Evolutionary conservation across 2,888 invertebrate genomes (phyloP).

Genomic region (Tenthredo mesomela): DNA sequence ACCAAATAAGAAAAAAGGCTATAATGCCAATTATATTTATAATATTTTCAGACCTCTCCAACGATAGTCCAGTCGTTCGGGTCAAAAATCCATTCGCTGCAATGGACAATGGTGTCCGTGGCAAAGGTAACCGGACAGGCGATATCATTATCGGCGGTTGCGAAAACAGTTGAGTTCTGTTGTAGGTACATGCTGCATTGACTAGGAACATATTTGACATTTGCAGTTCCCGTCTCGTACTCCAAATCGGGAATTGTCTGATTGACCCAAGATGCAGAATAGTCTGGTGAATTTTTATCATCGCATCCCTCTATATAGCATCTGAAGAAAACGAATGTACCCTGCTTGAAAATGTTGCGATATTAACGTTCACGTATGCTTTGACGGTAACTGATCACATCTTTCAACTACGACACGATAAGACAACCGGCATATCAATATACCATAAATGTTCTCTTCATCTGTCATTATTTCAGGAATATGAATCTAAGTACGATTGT

Average conservation of each 20-base stretch:
- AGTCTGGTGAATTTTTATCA: constrained; percentile 70
- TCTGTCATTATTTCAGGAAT: neutral
- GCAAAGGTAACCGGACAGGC: constrained; percentile 76
- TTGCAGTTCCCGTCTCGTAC: constrained; percentile 54
- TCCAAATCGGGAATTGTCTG: constrained; percentile 78
- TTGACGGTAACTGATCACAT: neutral
- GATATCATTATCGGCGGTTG: constrained; percentile 37
- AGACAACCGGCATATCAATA: neutral
- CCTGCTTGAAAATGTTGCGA: neutral
- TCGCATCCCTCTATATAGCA: constrained; percentile 82
- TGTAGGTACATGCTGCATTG: constrained; percentile 72
- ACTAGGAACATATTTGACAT: constrained; percentile 68
- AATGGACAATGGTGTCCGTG: constrained; percentile 73
- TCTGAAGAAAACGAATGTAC: constrained; percentile 68
- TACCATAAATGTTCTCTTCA: neutral
- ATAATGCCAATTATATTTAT: neutral
- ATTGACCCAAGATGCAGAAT: constrained; percentile 77
- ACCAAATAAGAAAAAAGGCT: neutral
- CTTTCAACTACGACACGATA: neutral
- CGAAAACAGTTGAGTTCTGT: constrained; percentile 61
- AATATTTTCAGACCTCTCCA: constrained; percentile 78
- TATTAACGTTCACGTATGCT: neutral
- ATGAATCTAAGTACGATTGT: neutral
- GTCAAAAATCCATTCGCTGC: constrained; percentile 80
- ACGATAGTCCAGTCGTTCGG: constrained; percentile 80